A percentile compares a stretch with the other conserved stretches of the same genome.
phyloP scores from a whole-genome alignment of 2,797 vertebrate genomes.

The Graptemys geographica region DNA sequence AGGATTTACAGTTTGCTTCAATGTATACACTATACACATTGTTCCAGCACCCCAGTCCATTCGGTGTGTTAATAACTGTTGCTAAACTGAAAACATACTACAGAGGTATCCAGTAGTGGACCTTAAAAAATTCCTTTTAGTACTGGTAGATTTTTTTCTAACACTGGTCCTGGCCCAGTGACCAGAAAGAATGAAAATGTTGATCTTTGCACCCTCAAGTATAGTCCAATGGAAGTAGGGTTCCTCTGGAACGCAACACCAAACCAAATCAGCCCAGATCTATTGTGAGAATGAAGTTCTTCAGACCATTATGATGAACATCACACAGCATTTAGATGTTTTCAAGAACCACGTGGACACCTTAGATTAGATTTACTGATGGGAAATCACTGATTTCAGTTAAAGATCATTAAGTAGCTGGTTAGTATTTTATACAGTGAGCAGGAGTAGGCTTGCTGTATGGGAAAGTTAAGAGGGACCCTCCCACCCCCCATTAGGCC shows the following conservation, averaged over 20 bases:
- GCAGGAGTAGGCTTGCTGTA: neutral
- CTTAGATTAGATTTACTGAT: neutral
- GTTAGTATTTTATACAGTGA: neutral
- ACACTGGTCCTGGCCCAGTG: neutral
- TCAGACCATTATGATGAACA: neutral
- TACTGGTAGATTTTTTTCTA: no score
- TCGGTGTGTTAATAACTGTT: neutral
- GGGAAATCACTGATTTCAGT: neutral
- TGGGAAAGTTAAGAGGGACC: neutral
- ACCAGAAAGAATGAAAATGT: neutral
- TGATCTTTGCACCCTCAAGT: fast-evolving
- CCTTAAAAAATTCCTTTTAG: neutral
- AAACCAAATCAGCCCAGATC: neutral
- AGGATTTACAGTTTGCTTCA: no score
- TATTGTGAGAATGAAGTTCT: neutral
- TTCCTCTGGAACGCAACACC: neutral
- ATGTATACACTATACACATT: no score
- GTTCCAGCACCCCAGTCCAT: neutral
- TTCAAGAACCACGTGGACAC: neutral
- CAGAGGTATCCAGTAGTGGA: neutral
- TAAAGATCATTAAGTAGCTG: neutral
- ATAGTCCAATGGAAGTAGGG: neutral
- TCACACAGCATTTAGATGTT: fast-evolving
- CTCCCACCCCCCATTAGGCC: neutral
- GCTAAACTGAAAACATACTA: neutral